These are phyloP conservation scores for Silurus meridionalis DNA, from an alignment of 2,113 vertebrate genomes.

Conservation along the genomic window DNA sequence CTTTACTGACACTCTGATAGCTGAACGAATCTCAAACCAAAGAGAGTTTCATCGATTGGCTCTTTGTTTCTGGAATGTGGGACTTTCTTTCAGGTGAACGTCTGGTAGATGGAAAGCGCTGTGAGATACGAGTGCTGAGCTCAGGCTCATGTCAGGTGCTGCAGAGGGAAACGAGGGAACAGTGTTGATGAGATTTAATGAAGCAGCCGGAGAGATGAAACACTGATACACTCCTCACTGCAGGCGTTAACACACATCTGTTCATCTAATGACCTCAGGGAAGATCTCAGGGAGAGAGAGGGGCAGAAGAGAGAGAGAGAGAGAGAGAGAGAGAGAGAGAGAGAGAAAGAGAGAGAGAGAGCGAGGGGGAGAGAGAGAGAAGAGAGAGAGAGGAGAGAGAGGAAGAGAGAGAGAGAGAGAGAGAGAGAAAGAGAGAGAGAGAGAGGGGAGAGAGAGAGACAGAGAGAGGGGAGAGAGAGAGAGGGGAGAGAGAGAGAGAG, in stretches of 20 bases:
- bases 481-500: no score
- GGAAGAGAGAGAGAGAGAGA: no score
- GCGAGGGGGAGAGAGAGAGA: no score
- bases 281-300: background rate
- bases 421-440: no score
- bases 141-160: background rate
- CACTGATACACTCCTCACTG: background rate
- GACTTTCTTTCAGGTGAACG: background rate
- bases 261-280: conserved; percentile 1
- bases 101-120: background rate
- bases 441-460: no score
- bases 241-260: conserved; percentile 12
- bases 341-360: no score
- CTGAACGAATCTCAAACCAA: no score
- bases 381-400: no score
- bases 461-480: no score
- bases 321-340: background rate
- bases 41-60: no score
- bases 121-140: background rate
- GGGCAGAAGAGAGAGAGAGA: background rate
- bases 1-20: no score
- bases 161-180: background rate
- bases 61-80: no score
- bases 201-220: conserved; percentile 3
- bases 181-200: conserved; percentile 18